These are phyloP conservation scores for Vidua macroura DNA, from an alignment of 2,113 vertebrate genomes.

Conservation along the genomic window DNA sequence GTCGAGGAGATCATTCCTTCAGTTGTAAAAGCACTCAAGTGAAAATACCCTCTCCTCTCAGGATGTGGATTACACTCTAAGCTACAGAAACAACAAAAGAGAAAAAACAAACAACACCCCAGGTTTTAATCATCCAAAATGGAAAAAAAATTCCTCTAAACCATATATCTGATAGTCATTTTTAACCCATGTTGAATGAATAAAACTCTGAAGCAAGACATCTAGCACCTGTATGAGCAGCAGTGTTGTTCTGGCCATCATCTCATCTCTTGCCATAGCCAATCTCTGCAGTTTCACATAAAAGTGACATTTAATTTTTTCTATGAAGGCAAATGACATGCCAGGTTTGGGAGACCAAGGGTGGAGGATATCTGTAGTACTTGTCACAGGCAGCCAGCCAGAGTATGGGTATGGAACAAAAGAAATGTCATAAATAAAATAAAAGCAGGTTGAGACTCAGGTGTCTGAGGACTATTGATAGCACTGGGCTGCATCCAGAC, in stretches of 20 bases:
- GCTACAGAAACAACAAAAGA: neutral
- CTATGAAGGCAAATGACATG: neutral
- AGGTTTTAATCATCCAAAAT: neutral
- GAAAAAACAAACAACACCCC: neutral
- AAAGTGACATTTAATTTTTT: neutral
- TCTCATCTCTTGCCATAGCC: neutral
- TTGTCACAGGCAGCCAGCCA: neutral
- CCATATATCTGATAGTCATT: neutral
- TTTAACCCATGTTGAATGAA: neutral
- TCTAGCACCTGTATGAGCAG: neutral
- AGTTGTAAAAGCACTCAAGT: neutral
- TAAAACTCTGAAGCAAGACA: neutral
- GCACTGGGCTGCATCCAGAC: neutral
- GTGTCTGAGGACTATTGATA: neutral
- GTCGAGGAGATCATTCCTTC: neutral
- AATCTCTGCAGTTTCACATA: neutral
- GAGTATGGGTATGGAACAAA: neutral
- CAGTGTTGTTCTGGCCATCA: neutral
- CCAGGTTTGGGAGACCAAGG: neutral
- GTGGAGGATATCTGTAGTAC: neutral
- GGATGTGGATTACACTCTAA: neutral
- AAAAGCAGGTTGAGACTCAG: neutral
- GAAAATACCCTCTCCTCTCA: neutral
- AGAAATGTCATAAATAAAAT: neutral
- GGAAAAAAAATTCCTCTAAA: neutral